A percentile compares a stretch with the other conserved stretches of the same genome.
These are phyloP conservation scores for Collichthys lucidus DNA, from an alignment of 2,113 vertebrate genomes.

Conservation along the genomic window DNA sequence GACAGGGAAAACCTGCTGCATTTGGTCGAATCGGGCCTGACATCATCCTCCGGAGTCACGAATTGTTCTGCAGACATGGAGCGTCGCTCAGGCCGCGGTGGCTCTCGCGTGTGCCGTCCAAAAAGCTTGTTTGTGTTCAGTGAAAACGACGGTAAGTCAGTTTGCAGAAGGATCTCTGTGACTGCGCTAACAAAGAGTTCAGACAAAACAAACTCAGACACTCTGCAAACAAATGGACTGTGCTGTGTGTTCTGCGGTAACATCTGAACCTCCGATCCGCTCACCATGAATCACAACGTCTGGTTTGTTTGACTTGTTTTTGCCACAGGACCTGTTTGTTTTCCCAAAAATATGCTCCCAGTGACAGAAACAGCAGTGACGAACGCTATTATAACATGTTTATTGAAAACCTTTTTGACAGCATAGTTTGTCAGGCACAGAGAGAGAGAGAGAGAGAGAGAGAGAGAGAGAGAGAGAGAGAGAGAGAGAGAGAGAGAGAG, in stretches of 20 bases:
- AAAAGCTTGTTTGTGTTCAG: neutral
- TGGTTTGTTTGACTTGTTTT: slow-evolving; percentile 20
- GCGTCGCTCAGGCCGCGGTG: too few species aligned
- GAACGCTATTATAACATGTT: slow-evolving; percentile 83
- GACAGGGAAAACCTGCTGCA: too few species aligned
- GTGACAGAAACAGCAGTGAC: slow-evolving; percentile 54
- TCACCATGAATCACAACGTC: slow-evolving; percentile 23
- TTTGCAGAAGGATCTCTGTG: neutral
- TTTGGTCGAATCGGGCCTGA: too few species aligned
- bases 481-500: slow-evolving; percentile 40
- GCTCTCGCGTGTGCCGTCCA: neutral
- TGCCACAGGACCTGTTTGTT: slow-evolving; percentile 19
- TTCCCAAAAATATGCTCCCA: neutral
- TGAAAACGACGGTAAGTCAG: slow-evolving; percentile 1
- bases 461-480: slow-evolving; percentile 29
- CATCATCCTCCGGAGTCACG: too few species aligned
- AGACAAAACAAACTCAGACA: slow-evolving; percentile 43
- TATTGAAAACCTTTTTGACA: slow-evolving; percentile 83
- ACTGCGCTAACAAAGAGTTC: slow-evolving; percentile 2
- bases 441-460: slow-evolving; percentile 40
- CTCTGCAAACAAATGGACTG: slow-evolving; percentile 28
- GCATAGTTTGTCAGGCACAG: slow-evolving; percentile 81
- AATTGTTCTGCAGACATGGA: too few species aligned
- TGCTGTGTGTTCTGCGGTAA: slow-evolving; percentile 8
- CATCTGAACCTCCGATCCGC: slow-evolving; percentile 19